Evolutionary conservation across 2,797 vertebrate genomes (phyloP), one percentile per base, ranked within the genome.

Genomic region (Luscinia megarhynchos): DNA sequence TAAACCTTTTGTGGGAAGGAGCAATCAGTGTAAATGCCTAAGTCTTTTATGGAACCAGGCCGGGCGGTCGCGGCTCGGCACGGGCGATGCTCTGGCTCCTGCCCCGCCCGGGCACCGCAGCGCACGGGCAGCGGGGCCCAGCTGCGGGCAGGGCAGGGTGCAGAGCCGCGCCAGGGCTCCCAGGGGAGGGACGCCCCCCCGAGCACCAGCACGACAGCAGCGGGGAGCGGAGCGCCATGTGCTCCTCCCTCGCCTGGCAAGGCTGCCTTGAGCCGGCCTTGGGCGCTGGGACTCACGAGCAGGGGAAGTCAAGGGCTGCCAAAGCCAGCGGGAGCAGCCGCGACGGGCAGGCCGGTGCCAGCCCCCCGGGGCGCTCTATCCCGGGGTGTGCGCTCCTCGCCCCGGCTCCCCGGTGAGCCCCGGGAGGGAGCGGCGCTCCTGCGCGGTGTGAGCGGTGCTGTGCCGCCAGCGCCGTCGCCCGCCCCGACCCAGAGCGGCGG

Each of bases 41-140:
- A 4, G 6, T 2, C 23, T 43, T 55, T 30, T 7, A 0, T 1
- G 12, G 36, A 38, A 12, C 23, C 2, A 21, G 53, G 50, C 21
- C 20, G 61, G 41, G 21, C 3, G 40, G 10, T 45, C 19, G 15
- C 0, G 9, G 55, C 51, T 29, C 26, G 11, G 10, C 54, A n/a
- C 41, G 26, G 19, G 69, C 27, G 4, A n/a, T 8, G 27, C 38
- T 38, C 11, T 1, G 50, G 40, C 45, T 43, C 14, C 38, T 5
- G 78, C 70, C 29, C 12, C 13, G 12, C n/a, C 24, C 38, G 14
- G 58, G 51, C 57, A 15, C 43, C 1, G 40, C 72, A 2, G 15
- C 10, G 79, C 29, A 1, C 1, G 30, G 27, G 6, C 11, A 41
- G 46, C 15, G 15, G 69, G 21, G n/a, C 23, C 6, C 55, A 20